A percentile compares a stretch with the other conserved stretches of the same genome.
phyloP scores from a whole-genome alignment of 2,113 vertebrate species.

The Delphinus delphis region DNA sequence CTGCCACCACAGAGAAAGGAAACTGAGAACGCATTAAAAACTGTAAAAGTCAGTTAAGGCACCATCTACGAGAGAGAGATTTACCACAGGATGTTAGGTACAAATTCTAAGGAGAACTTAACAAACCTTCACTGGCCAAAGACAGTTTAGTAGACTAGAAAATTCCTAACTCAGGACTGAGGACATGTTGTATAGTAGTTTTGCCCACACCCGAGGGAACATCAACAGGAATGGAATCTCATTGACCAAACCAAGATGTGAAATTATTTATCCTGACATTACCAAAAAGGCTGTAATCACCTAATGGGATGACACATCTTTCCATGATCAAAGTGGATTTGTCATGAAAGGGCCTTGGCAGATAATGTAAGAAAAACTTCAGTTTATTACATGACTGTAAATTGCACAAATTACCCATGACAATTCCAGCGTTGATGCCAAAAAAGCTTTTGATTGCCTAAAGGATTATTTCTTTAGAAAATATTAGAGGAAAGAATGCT shows the following conservation, averaged over 20 bases:
- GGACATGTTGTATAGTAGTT: not conserved
- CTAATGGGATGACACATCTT: not conserved
- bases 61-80: not conserved
- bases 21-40: not conserved
- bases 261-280: not conserved
- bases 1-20: not conserved
- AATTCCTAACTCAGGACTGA: not conserved
- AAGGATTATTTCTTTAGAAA: constrained; percentile 37
- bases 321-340: not conserved
- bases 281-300: not conserved
- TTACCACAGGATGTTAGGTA: not conserved
- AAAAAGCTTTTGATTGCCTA: constrained; percentile 6
- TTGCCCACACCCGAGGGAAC: not conserved
- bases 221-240: not conserved
- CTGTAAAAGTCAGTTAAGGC: not conserved
- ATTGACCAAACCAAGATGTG: not conserved
- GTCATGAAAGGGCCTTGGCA: not conserved
- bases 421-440: not conserved
- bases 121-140: not conserved
- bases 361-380: not conserved
- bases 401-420: not conserved
- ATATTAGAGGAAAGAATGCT: not conserved
- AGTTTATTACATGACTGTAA: not conserved
- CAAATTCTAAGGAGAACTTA: not conserved
- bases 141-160: not conserved